A percentile compares a stretch with the other conserved stretches of the same genome.
Conservation (phyloP, 2,888 invertebrate species). For the Stenoptilia bipunctidactyla region DNA sequence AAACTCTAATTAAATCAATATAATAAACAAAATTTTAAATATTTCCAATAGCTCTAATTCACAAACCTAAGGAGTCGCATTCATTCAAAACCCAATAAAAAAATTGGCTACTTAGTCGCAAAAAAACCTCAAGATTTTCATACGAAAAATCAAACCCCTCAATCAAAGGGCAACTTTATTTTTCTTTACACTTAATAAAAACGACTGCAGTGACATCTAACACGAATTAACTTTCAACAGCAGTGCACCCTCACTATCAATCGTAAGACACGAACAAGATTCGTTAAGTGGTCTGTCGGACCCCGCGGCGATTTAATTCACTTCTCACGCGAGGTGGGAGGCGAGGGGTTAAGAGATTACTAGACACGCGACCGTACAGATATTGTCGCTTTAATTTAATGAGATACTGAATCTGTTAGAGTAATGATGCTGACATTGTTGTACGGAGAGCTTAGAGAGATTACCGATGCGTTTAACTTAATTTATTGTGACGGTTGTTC, state of each 20-base stretch:
- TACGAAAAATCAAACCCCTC: too few relatives aligned
- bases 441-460: slow-evolving; percentile 1
- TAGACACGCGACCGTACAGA: slow-evolving; percentile 60
- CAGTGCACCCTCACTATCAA: slow-evolving; percentile 52
- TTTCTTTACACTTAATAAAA: slow-evolving; percentile 48
- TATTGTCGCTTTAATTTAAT: slow-evolving; percentile 56
- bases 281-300: slow-evolving; percentile 57
- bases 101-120: too few relatives aligned
- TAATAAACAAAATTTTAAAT: too few relatives aligned
- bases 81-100: too few relatives aligned
- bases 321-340: slow-evolving; percentile 56
- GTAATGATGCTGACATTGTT: slow-evolving; percentile 42
- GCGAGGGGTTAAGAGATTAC: slow-evolving; percentile 59
- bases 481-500: too few relatives aligned
- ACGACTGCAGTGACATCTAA: slow-evolving; percentile 58
- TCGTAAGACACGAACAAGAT: slow-evolving; percentile 55
- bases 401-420: slow-evolving; percentile 28
- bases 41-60: too few relatives aligned
- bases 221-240: slow-evolving; percentile 64
- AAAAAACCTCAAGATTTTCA: too few relatives aligned
- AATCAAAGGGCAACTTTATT: slow-evolving; percentile 43
- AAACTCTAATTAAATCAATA: too few relatives aligned
- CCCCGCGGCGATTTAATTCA: slow-evolving; percentile 57
- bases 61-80: too few relatives aligned
- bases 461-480: background rate